Evolutionary conservation across 1,140 invertebrate genomes (phyloP), one percentile per base, ranked within the genome.

Genomic region (Lethrus apterus): DNA sequence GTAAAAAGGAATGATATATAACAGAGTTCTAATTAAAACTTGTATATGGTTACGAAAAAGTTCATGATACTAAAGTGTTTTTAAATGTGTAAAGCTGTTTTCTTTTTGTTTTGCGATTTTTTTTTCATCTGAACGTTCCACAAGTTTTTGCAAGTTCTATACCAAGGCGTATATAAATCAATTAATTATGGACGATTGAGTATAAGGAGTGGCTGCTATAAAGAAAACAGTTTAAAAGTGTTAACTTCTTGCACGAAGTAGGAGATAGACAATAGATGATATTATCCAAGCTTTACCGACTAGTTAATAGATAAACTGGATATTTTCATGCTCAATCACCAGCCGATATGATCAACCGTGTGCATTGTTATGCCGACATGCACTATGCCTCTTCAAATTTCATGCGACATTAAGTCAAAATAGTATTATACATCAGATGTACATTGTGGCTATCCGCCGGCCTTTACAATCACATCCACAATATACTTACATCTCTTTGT

Each of bases 351-450:
- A 62, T 59, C 59, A 55, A 50, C 54, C 48, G 56, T 54, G 46
- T 54, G 46, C 51, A 55, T 57, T 57, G 55, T 54, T 55, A 49
- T 51, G 51, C 56, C 59, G 57, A 58, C 55, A 53, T 58, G 51
- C 52, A 53, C 43, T 53, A 42, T 56, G 58, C 56, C 55, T 62
- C 57, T 57, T 60, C 55, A 58, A 63, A 63, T 63, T 63, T 63
- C 60, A 63, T 63, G 60, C 60, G 60, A 60, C 58, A 60, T 63
- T 63, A 63, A 60, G 50, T 57, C 60, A 57, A 57, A 63, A 63
- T 61, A 58, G 54, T 57, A 50, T 58, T 57, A 59, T 60, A 55
- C 52, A 59, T 58, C 52, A 58, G 46, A 48, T 40, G 15, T 23
- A 17, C 23, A 41, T 41, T 41, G 38, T 41, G 38, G 34, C 17